These are phyloP conservation scores for Chlorodrepanis virens DNA, from an alignment of 2,113 vertebrate species.

Conservation along the genomic window DNA sequence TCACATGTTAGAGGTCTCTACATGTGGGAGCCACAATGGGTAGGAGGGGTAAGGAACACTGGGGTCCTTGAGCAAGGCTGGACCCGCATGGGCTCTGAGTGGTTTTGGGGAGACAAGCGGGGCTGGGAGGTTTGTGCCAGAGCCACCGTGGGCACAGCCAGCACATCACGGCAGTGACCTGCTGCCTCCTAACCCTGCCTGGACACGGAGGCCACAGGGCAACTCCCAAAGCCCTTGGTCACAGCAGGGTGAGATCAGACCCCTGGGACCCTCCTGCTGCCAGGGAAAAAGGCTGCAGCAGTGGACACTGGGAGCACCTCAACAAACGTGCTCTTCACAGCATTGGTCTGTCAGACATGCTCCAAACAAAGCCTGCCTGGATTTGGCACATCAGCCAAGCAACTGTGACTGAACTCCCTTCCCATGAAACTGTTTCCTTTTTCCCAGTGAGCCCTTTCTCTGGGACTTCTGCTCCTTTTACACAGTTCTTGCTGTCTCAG, in stretches of 20 bases:
- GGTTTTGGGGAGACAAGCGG: not conserved
- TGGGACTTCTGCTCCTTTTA: not conserved
- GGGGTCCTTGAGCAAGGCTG: not conserved
- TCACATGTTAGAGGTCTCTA: not conserved
- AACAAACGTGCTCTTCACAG: not conserved
- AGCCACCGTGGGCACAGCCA: not conserved
- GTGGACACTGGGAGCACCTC: not conserved
- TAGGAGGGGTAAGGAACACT: not conserved
- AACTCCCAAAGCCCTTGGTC: not conserved
- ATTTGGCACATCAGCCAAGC: not conserved
- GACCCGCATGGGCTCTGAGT: too few species aligned
- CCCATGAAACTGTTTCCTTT: not conserved
- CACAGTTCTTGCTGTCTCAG: not conserved
- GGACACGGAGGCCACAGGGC: fast-evolving
- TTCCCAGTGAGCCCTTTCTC: fast-evolving
- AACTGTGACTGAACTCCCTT: fast-evolving
- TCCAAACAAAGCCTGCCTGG: not conserved
- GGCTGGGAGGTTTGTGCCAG: not conserved
- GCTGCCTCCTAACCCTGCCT: not conserved
- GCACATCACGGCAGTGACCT: fast-evolving
- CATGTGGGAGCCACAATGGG: fast-evolving
- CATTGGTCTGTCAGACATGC: not conserved
- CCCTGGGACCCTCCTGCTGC: not conserved
- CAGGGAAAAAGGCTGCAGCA: not conserved
- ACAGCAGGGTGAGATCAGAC: not conserved